phyloP scores from a whole-genome alignment of 2,113 vertebrate genomes.

The Melanerpes aurifrons region DNA sequence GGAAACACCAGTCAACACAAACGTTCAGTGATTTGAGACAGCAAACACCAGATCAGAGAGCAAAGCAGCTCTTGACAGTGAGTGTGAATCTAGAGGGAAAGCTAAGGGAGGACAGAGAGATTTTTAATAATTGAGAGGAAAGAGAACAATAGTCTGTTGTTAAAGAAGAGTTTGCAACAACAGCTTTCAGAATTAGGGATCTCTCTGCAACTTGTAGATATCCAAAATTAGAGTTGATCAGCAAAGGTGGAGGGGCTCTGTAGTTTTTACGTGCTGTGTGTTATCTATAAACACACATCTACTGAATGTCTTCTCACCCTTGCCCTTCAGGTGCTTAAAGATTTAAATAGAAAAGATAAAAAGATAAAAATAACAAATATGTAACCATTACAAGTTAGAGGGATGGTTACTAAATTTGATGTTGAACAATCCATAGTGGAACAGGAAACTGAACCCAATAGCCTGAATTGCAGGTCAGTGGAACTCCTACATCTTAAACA shows the following conservation, averaged over 20 bases:
- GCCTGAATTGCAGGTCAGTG: background rate
- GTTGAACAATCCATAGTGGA: background rate
- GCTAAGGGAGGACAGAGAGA: background rate
- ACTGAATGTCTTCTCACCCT: background rate
- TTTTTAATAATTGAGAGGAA: background rate
- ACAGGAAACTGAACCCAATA: background rate
- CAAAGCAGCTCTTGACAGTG: background rate
- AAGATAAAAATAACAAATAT: background rate
- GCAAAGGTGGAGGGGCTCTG: background rate
- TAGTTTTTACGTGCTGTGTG: background rate
- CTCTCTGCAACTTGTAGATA: background rate
- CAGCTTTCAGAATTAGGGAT: background rate
- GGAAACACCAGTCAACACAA: background rate
- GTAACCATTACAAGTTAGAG: background rate
- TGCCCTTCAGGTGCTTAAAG: background rate
- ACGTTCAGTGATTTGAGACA: background rate
- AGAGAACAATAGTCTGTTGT: background rate
- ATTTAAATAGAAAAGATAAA: background rate
- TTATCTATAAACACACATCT: background rate
- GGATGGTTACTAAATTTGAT: background rate
- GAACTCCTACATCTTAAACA: background rate
- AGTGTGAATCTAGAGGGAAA: background rate
- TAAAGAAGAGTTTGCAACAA: background rate
- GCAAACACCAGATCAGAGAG: background rate
- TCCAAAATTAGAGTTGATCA: background rate